Conservation (phyloP, 2,888 invertebrate genomes). For the Diploptera punctata region DNA sequence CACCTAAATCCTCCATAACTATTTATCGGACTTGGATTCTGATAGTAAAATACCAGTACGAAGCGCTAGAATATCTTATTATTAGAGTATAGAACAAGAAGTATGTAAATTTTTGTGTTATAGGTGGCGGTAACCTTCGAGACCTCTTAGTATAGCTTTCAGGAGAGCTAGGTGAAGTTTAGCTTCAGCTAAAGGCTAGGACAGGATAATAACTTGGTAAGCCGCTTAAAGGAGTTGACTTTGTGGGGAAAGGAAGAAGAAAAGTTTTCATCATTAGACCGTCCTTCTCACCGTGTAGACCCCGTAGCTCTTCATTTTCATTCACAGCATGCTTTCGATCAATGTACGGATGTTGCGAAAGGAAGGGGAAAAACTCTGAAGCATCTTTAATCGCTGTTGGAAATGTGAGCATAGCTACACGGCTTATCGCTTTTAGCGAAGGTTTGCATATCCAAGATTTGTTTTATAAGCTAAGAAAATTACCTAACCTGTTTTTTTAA, state of each 20-base stretch:
- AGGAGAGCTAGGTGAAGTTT: constrained; percentile 2
- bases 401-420: no score
- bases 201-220: constrained; percentile 40
- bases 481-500: no score
- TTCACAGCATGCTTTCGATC: constrained; percentile 34
- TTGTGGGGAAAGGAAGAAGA: constrained; percentile 30
- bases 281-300: not conserved
- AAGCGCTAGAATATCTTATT: no score
- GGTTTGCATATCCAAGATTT: no score
- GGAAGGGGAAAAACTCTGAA: not conserved
- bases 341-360: not conserved
- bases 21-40: no score
- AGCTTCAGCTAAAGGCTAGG: constrained; percentile 24
- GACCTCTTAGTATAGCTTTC: constrained; percentile 1
- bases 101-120: no score
- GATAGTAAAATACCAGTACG: no score
- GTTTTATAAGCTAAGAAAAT: no score
- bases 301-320: constrained; percentile 37
- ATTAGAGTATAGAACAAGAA: no score
- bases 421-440: no score
- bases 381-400: no score
- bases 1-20: no score
- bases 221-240: constrained; percentile 41
- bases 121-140: not conserved
- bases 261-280: constrained; percentile 39